A percentile compares a stretch with the other conserved stretches of the same genome.
phyloP scores from a whole-genome alignment of 2,888 invertebrate species.

The Nomada hirtipes region DNA sequence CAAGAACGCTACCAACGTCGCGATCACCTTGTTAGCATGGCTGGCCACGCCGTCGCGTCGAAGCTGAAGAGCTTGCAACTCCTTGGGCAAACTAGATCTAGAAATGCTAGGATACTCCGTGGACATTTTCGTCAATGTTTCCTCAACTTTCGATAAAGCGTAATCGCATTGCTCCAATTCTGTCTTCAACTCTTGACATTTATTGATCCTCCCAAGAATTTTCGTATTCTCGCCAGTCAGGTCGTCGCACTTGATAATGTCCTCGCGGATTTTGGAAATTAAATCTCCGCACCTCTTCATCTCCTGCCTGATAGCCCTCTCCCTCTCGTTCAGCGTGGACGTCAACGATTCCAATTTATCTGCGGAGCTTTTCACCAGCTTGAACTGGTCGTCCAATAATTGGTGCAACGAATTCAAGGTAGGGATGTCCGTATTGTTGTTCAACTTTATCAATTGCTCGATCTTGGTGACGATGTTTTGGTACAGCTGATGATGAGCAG shows the following conservation, averaged over 20 bases:
- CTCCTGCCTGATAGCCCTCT: slow-evolving; percentile 89
- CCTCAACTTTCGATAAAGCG: slow-evolving; percentile 89
- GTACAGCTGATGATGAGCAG: slow-evolving; percentile 90
- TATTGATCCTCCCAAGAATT: slow-evolving; percentile 91
- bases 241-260: slow-evolving; percentile 95
- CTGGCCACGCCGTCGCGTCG: slow-evolving; percentile 91
- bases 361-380: slow-evolving; percentile 90
- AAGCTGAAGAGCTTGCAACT: slow-evolving; percentile 93
- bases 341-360: slow-evolving; percentile 91
- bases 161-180: slow-evolving; percentile 89
- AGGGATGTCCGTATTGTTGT: slow-evolving; percentile 88
- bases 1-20: slow-evolving; percentile 91
- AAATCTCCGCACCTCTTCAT: slow-evolving; percentile 90
- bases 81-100: slow-evolving; percentile 92
- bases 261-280: slow-evolving; percentile 91
- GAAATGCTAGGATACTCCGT: slow-evolving; percentile 91
- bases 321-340: slow-evolving; percentile 90
- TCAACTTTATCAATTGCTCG: slow-evolving; percentile 91
- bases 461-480: slow-evolving; percentile 92
- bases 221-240: slow-evolving; percentile 94
- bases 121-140: slow-evolving; percentile 90
- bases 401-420: slow-evolving; percentile 89
- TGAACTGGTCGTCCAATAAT: slow-evolving; percentile 91
- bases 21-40: slow-evolving; percentile 92
- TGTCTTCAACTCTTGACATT: slow-evolving; percentile 89